Base-by-base conservation (phyloP, 2,797 vertebrate genomes). In the Moxostoma hubbsi region DNA sequence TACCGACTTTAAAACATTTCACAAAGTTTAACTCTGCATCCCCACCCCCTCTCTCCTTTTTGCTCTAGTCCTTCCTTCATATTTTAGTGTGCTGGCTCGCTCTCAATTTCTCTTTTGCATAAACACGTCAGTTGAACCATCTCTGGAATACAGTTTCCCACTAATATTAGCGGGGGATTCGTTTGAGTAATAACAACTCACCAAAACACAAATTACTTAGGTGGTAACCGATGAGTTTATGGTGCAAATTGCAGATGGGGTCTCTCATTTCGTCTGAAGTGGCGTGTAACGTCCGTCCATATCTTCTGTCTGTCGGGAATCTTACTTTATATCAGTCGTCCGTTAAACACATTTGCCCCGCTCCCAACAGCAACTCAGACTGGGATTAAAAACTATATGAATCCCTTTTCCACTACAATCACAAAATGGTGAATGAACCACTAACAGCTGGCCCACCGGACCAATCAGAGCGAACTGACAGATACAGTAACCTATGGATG, bases 401-500 rank as follows among this genome's bases (percentile, higher is more conserved):
- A 79, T 82, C 94, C 36, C 94, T 95, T 95, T 96, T 95, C 95
- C 96, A 96, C 96, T 96, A 96, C 91, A 95, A 93, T 94, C 95
- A 96, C 96, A 97, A 97, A 97, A 97, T 97, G 96, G 96, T 97
- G 96, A 97, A 97, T 97, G 96, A 96, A 97, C 95, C 95, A 94
- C 93, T 95, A 96, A 95, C 96, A 97, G 96, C 96, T 96, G 96
- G 95, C 91, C 72, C 36, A 87, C 46, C 64, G 36, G 92, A 83
- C 96, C 96, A 97, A 97, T 97, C 91, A 89, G 82, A 93, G 93
- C 80, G 82, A 85, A 89, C 88, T 92, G 92, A 94, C 92, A 88
- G 89, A 88, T 95, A 95, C 95, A 95, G 93, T 96, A 94, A 70
- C 95, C 92, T 92, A 93, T 94, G 68, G 81, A 13, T 76, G 3